These are phyloP conservation scores for Crotalus helleri DNA, from an alignment of 2,113 vertebrate species.

Conservation along the genomic window DNA sequence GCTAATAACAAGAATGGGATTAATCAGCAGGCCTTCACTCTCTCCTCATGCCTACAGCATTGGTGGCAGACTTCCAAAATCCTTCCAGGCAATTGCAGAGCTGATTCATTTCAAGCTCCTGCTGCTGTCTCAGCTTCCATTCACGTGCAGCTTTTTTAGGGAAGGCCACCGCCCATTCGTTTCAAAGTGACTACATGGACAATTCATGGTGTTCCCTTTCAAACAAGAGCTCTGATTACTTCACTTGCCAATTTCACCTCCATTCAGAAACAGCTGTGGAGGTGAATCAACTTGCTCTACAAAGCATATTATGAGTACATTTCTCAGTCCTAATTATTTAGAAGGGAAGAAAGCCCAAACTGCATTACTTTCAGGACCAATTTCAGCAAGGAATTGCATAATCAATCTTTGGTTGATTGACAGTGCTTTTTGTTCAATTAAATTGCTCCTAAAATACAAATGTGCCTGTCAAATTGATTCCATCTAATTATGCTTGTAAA, in stretches of 20 bases:
- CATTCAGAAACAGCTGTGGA: conserved; percentile 43
- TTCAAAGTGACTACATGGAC: conserved; percentile 7
- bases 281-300: conserved; percentile 32
- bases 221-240: conserved; percentile 39
- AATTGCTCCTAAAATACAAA: background rate
- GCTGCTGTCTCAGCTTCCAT: background rate
- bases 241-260: conserved; percentile 41
- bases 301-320: conserved; percentile 47
- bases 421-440: background rate
- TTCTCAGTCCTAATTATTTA: conserved; percentile 43
- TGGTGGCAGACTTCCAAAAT: background rate
- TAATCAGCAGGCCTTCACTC: background rate
- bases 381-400: conserved; percentile 32
- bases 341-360: conserved; percentile 27
- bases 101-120: background rate
- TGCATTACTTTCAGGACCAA: conserved; percentile 17
- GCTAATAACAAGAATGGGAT: background rate
- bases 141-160: background rate
- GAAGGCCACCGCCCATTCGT: background rate
- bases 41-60: background rate
- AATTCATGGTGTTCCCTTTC: conserved; percentile 37
- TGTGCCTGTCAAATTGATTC: background rate
- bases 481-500: conserved; percentile 5
- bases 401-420: conserved; percentile 6
- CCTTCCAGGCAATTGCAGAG: background rate